Base-by-base conservation (phyloP, 92 coral and sea anemone genomes). In the Micromussa lordhowensis region DNA sequence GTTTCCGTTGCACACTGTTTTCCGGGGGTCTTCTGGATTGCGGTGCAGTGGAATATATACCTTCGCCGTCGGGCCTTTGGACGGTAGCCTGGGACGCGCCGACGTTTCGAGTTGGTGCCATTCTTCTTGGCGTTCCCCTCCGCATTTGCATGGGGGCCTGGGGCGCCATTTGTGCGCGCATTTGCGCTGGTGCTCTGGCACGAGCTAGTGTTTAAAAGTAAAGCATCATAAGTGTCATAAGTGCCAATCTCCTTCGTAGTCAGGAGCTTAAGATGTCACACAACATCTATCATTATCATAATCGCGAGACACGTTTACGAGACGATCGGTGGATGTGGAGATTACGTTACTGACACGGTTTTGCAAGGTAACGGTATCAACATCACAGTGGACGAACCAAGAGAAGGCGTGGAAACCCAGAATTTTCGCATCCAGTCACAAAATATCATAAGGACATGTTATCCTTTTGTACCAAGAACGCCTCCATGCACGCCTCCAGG, bases 101-200 rank as follows among this genome's bases (percentile, higher is more conserved):
- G 68, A 82, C 4, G 16, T 82, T 82, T 26, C 88, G 26, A 74
- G 88, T 58, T 38, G 88, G 88, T 72, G 71, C 83, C 72, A 80
- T 80, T 80, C 81, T 71, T 84, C 88, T 58, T 15, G 55, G 88
- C 80, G 36, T n/a, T n/a, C 81, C 88, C 15, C 81, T 69, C 29
- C 88, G 80, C 88, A 84, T 84, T 17, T 83, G 87, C 79, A 84
- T 73, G 34, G 87, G 38, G 17, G 72, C 54, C 73, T 75, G 88
- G 58, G 73, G 28, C 7, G 74, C 24, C 81, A 82, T 51, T 51
- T 55, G 88, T 26, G 73, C 51, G 8, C 81, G 88, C 58, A 84
- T 84, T 73, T 49, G 81, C 57, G 71, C 81, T 0, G 88, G 87
- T 12, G 57, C 58, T 44, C 87, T 84, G 36, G 87, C 81, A 53